Evolutionary conservation across 92 coral and sea anemone genomes (phyloP).

Genomic region (Bergia sp.): DNA sequence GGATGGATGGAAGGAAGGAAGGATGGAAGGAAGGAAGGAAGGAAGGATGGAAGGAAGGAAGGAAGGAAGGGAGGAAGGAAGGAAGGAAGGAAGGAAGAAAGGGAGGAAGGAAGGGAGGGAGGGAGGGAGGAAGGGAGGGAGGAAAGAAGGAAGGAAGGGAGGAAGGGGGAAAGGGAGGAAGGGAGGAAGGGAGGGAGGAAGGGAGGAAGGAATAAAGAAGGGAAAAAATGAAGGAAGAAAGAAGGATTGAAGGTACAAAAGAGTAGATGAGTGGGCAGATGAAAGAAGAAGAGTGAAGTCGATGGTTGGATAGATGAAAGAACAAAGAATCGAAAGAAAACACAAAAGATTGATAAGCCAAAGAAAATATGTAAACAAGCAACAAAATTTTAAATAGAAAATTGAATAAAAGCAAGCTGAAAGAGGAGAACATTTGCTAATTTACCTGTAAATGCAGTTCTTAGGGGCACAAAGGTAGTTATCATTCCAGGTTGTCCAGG

Average conservation of each 20-base stretch:
- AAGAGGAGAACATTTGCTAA: neutral
- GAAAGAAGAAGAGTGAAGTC: too few relatives aligned
- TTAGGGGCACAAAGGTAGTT: constrained; percentile 36
- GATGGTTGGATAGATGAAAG: too few relatives aligned
- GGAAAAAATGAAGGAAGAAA: too few relatives aligned
- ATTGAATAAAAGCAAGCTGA: neutral
- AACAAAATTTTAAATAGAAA: neutral
- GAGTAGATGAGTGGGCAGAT: too few relatives aligned
- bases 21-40: neutral
- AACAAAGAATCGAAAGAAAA: neutral
- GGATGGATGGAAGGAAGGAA: neutral
- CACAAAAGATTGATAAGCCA: neutral
- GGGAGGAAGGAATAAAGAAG: neutral
- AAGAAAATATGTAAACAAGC: neutral
- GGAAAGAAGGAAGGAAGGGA: neutral
- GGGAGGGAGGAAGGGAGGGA: neutral
- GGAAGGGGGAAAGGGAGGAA: neutral
- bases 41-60: too few relatives aligned
- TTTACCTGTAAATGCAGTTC: constrained; percentile 22
- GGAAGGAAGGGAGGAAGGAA: neutral
- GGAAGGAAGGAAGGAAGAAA: neutral
- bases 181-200: too few relatives aligned
- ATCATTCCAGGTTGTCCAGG: constrained; percentile 35
- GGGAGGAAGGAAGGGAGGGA: neutral
- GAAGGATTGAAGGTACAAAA: too few relatives aligned